Conservation (phyloP, 2,113 vertebrate genomes). For the Neoarius graeffei region DNA sequence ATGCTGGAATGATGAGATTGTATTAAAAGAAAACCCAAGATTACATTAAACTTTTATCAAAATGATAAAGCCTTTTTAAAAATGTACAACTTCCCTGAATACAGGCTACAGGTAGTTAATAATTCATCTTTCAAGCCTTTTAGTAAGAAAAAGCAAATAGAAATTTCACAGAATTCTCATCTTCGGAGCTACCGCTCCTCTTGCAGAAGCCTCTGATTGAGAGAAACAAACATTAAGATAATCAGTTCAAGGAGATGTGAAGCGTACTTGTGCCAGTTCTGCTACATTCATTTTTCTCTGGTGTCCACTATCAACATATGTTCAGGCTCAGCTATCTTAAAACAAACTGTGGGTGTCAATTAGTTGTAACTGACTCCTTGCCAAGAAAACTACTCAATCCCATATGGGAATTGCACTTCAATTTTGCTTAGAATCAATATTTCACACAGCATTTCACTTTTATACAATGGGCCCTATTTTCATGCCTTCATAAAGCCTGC, state of each 20-base stretch:
- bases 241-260: neutral
- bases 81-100: neutral
- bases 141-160: neutral
- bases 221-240: neutral
- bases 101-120: neutral
- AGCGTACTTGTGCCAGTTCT: conserved; percentile 11
- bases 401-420: conserved; percentile 39
- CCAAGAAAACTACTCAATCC: conserved; percentile 38
- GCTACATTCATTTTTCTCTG: conserved; percentile 31
- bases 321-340: conserved; percentile 21
- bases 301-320: conserved; percentile 46
- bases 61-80: neutral
- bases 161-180: neutral
- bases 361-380: conserved; percentile 43
- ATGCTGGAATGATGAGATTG: neutral
- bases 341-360: conserved; percentile 46
- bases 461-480: neutral
- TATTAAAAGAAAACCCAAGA: neutral
- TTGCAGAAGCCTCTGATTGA: neutral
- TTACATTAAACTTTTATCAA: neutral
- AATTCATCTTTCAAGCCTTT: neutral
- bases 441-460: conserved; percentile 17
- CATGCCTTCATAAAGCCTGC: neutral
- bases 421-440: conserved; percentile 29
- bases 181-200: neutral